These are phyloP conservation scores for Leptatherina wallacei DNA, from an alignment of 2,797 vertebrate species.

Conservation along the genomic window DNA sequence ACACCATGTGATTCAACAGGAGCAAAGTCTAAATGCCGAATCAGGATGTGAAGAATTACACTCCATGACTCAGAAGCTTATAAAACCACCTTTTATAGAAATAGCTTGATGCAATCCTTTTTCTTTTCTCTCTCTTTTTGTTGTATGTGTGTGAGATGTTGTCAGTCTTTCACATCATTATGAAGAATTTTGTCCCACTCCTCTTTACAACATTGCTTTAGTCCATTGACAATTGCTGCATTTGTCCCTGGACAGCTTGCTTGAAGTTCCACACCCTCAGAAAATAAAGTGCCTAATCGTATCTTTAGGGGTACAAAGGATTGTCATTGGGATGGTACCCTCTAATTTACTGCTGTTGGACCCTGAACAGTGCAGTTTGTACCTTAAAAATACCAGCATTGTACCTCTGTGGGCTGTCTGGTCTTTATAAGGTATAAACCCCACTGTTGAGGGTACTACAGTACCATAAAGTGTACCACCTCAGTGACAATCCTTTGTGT, in stretches of 20 bases:
- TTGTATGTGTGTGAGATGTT: not conserved
- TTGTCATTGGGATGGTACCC: too few species aligned
- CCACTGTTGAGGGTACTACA: too few species aligned
- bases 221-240: not conserved
- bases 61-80: not conserved
- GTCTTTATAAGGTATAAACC: too few species aligned
- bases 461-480: too few species aligned
- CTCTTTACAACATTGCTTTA: not conserved
- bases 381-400: too few species aligned
- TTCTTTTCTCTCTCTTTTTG: not conserved
- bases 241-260: not conserved
- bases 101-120: not conserved
- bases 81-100: not conserved
- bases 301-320: not conserved
- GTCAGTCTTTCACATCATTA: too few species aligned
- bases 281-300: not conserved
- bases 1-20: not conserved
- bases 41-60: not conserved
- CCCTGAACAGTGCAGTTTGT: too few species aligned
- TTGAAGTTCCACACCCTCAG: not conserved
- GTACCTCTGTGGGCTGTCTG: too few species aligned
- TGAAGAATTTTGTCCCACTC: not conserved
- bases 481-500: too few species aligned
- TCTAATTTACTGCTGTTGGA: too few species aligned
- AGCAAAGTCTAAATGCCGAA: not conserved